Percentiles rank a stretch among this genome's conserved stretches.
Conservation (phyloP, 2,888 invertebrate genomes). For the Polydrusus tereticollis region DNA sequence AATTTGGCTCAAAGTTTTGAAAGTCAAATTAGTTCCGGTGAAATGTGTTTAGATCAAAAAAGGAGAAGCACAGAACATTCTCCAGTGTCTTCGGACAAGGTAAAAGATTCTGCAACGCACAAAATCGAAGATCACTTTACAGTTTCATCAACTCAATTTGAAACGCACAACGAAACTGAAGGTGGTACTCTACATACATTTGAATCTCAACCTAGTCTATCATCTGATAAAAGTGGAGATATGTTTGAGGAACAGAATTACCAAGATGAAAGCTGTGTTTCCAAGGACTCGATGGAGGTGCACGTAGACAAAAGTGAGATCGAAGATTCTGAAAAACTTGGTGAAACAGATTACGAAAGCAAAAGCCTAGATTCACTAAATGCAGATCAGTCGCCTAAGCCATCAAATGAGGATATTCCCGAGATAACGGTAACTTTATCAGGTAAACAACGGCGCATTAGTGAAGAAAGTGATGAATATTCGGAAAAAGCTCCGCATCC, state of each 20-base stretch:
- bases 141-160: conserved; percentile 51
- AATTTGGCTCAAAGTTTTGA: conserved; percentile 58
- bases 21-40: conserved; percentile 50
- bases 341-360: conserved; percentile 63
- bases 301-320: conserved; percentile 70
- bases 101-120: conserved; percentile 45
- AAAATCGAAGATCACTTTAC: conserved; percentile 53
- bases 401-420: conserved; percentile 61
- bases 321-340: conserved; percentile 68
- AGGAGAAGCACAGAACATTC: neutral
- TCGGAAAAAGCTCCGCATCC: conserved; percentile 50
- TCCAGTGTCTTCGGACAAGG: neutral
- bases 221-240: conserved; percentile 56
- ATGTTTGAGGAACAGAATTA: conserved; percentile 51
- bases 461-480: conserved; percentile 65
- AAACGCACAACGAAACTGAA: conserved; percentile 60
- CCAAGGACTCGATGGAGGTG: conserved; percentile 68
- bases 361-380: conserved; percentile 61
- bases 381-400: conserved; percentile 55
- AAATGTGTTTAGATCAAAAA: neutral
- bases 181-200: conserved; percentile 54
- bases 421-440: conserved; percentile 66
- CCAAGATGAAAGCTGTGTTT: conserved; percentile 57
- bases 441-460: conserved; percentile 65
- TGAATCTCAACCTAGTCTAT: conserved; percentile 62